Base-by-base conservation (phyloP, 1,140 invertebrate species). In the Chionoecetes opilio region DNA sequence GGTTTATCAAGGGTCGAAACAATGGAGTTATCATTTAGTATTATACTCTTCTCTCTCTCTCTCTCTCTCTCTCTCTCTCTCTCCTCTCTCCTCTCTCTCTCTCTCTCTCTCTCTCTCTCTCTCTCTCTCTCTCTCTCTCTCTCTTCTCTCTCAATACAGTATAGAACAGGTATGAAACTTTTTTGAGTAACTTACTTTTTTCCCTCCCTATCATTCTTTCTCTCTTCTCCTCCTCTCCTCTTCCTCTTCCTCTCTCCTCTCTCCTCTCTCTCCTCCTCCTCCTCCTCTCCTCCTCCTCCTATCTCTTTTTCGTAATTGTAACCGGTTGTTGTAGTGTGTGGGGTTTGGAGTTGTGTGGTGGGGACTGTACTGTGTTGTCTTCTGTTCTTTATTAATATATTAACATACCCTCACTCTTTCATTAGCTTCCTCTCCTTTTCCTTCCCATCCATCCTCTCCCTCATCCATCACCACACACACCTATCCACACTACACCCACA, bases 31-130 rank as follows among this genome's bases (percentile, higher is more conserved):
- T n/a, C n/a, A n/a, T n/a, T 75, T 75, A 1, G n/a, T 26, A 75
- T 75, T 21, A 75, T 75, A 75, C 11, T n/a, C n/a, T 9, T 9
- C 26, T 63, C 9, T 63, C 53, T 63, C 53, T 63, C 53, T 63
- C 53, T 63, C 53, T 63, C 53, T 63, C 63, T 75, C 63, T 75
- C 63, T 75, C 63, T 75, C 63, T 75, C 63, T 46, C 41, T 46
- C 41, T 46, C 41, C 14, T 14, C 14, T 14, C 14, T 14, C 14
- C 41, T 46, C 41, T 46, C 41, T 46, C 41, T 75, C 63, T 75
- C 63, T 75, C 63, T 75, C 63, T 75, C 63, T 75, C 63, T 75
- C 63, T 75, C 63, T 75, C 63, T 75, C 63, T 75, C 63, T 75
- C 63, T 26, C 63, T 75, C 63, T 53, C 46, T 53, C 46, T 53